These are phyloP conservation scores for Pristionchus arcanus DNA, from an alignment of 2,888 invertebrate species.

Conservation along the genomic window DNA sequence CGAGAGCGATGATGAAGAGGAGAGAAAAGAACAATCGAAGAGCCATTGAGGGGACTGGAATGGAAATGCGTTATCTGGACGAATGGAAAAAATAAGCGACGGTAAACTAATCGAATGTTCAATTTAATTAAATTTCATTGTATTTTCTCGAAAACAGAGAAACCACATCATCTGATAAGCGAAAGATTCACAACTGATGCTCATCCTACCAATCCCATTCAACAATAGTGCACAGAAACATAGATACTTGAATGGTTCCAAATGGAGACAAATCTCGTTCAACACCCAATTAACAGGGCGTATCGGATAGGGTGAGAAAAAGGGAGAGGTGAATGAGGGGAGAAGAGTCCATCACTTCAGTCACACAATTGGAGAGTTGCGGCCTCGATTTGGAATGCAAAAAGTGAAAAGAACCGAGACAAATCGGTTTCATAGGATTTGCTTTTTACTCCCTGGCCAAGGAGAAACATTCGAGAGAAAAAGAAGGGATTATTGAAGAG, in stretches of 20 bases:
- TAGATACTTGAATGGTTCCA: not conserved
- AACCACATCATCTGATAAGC: too few species aligned
- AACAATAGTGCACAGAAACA: not conserved
- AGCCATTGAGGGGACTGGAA: not conserved
- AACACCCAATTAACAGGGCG: conserved; percentile 42
- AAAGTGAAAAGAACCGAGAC: conserved; percentile 4
- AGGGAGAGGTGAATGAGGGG: not conserved
- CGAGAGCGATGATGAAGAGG: not conserved
- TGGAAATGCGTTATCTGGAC: not conserved
- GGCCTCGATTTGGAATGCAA: conserved; percentile 22
- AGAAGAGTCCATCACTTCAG: not conserved
- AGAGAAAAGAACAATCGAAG: not conserved
- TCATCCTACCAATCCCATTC: not conserved
- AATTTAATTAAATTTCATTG: too few species aligned
- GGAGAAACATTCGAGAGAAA: not conserved
- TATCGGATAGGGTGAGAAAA: conserved; percentile 20
- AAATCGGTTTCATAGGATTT: conserved; percentile 13
- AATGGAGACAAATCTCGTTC: conserved; percentile 14
- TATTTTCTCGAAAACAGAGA: too few species aligned
- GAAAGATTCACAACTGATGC: not conserved
- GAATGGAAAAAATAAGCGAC: not conserved
- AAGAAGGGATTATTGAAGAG: not conserved
- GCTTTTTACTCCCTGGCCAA: not conserved
- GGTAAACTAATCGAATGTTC: not conserved
- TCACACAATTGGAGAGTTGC: not conserved